Base-by-base conservation (phyloP, 2,113 vertebrate genomes). In the Passer montanus region DNA sequence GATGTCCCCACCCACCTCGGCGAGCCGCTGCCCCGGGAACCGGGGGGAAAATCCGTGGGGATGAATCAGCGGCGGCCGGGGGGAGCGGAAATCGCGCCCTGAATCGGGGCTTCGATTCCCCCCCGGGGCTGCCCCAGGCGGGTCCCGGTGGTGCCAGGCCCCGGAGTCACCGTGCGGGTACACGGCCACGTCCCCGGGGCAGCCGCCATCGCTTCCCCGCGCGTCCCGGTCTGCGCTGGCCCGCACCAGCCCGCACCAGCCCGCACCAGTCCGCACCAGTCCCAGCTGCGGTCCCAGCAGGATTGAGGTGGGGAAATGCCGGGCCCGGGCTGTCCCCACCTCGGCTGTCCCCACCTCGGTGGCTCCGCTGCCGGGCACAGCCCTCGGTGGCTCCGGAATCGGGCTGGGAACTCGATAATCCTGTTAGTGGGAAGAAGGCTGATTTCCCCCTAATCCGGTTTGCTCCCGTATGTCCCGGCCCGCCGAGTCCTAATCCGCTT, bases 391-490 rank as follows among this genome's bases (percentile, higher is more conserved):
- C 4, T 21, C 83, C 3, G 15, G 27, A 33, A 8, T 6, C 13
- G 76, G 53, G 76, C 58, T 67, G 56, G 7, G 27, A 80, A 11
- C 46, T 47, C 78, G 1, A 0, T 86, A 89, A 95, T 96, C 92
- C 92, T 3, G 84, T 91, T 92, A 96, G 37, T 0, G 53, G 80
- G 28, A 20, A 80, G 62, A n/a, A 80, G 83, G 79, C 87, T 81
- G 80, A 62, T 92, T 95, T 23, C 6, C 64, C 77, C 26, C 18
- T 95, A 91, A 95, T 93, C 89, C 89, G 1, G 22, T 96, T 94
- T 84, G 63, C 44, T 76, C 50, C 96, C 93, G 27, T 66, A 52
- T 91, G 96, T 23, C 80, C 49, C 6, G 5, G 1, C 49, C 73
- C 12, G 10, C 12, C 3, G 52, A 0, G 49, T 8, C 39, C 27